A percentile compares a stretch with the other conserved stretches of the same genome.
These are phyloP conservation scores for Daubentonia madagascariensis DNA, from an alignment of 2,113 vertebrate genomes.

Conservation along the genomic window DNA sequence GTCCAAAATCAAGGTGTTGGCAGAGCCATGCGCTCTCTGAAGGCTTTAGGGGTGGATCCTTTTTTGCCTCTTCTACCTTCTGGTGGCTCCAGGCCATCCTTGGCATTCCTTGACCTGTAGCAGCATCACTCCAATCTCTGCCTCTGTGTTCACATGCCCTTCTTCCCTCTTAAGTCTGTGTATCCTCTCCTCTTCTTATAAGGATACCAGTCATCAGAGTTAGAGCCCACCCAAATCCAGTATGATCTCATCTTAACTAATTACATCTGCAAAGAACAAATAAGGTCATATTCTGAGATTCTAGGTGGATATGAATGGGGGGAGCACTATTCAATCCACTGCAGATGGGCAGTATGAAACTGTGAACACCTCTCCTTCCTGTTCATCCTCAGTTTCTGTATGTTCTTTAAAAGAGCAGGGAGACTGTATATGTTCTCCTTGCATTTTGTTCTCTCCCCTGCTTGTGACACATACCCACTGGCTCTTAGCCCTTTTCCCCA, in stretches of 20 bases:
- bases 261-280: background rate
- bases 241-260: background rate
- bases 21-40: background rate
- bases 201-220: background rate
- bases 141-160: background rate
- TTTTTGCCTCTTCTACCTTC: background rate
- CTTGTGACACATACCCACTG: background rate
- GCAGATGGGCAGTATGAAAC: background rate
- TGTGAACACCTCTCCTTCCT: background rate
- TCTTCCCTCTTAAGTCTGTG: background rate
- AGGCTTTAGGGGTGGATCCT: background rate
- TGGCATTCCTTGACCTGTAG: background rate
- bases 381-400: background rate
- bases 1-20: background rate
- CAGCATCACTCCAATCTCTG: background rate
- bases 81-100: background rate
- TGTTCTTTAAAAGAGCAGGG: background rate
- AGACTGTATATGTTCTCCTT: background rate
- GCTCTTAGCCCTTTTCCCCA: background rate
- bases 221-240: background rate
- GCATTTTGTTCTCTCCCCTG: conserved; percentile 19
- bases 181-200: background rate
- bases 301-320: background rate
- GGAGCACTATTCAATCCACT: background rate
- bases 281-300: background rate